A percentile compares a stretch with the other conserved stretches of the same genome.
These are phyloP conservation scores for Ptychadena robeensis DNA, from an alignment of 2,797 vertebrate species.

Conservation along the genomic window DNA sequence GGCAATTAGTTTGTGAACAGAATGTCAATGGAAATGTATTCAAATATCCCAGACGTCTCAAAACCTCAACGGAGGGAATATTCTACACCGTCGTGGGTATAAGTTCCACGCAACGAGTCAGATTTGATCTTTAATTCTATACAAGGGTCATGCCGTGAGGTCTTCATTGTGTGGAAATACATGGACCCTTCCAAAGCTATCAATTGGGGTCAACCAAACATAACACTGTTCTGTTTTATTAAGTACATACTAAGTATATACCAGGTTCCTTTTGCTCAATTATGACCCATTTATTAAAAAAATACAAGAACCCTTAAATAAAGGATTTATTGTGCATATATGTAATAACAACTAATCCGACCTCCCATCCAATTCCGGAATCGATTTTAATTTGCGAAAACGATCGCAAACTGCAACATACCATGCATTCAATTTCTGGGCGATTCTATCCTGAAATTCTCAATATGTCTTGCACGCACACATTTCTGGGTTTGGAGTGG, in stretches of 20 bases:
- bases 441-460: too few species aligned
- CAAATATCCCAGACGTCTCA: constrained; percentile 13
- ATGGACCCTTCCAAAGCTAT: not conserved
- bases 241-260: too few species aligned
- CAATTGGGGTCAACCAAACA: not conserved
- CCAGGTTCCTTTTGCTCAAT: too few species aligned
- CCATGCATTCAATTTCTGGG: too few species aligned
- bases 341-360: too few species aligned
- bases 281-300: not conserved
- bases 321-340: not conserved
- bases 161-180: not conserved
- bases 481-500: too few species aligned
- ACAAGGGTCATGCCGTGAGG: not conserved
- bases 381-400: too few species aligned
- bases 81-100: not conserved
- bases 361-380: too few species aligned
- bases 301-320: too few species aligned
- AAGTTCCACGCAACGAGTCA: not conserved
- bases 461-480: too few species aligned
- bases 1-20: constrained; percentile 47
- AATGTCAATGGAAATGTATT: constrained; percentile 49
- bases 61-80: constrained; percentile 13
- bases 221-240: not conserved
- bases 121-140: not conserved
- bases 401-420: too few species aligned